Evolutionary conservation across 92 coral and sea anemone species (phyloP), one percentile per base, ranked within the genome.

Genomic region (Palythoa grandiflora): DNA sequence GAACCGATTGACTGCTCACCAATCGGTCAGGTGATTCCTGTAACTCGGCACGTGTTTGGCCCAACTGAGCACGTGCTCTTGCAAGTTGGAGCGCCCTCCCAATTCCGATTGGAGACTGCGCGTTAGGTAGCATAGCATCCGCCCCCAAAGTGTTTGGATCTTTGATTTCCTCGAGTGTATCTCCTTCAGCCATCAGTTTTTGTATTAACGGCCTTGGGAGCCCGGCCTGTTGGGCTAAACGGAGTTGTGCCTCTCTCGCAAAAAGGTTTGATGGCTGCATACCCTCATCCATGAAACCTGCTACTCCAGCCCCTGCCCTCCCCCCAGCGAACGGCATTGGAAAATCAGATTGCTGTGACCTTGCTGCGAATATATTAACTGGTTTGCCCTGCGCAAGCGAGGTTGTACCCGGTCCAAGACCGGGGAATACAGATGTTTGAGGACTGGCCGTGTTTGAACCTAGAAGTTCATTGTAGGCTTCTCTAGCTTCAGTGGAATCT

Each of bases 401-500:
- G 4, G 86, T 68, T 36, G 71, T 48, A 28, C 86, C 86, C 2
- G 61, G 86, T 50, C 75, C 86, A 48, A 68, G 53, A 54, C 86
- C 75, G n/a, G 86, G 86, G 47, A 80, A 68, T 3, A 39, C 9
- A 57, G 73, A 10, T 28, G 75, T 47, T 65, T 81, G 86, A n/a
- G 75, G 60, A 52, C 57, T 16, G 37, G 86, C 19, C 61, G 89
- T 36, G 72, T 95, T 93, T 68, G 90, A 78, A 6, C 96, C 98
- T 1, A 84, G 53, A 21, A 95, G 86, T 87, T 93, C 98, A 78
- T 71, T 75, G 66, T 93, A 88, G 9, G 93, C 94, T 79, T 93
- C 98, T 71, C 93, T 89, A 11, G 93, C 93, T 54, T 89, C 94
- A 57, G 89, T 90, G 44, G 91, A 94, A 19, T 89, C 87, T 66